A percentile compares a stretch with the other conserved stretches of the same genome.
Evolutionary conservation across 2,113 vertebrate genomes (phyloP).

Genomic region (Phodopus roborovskii): DNA sequence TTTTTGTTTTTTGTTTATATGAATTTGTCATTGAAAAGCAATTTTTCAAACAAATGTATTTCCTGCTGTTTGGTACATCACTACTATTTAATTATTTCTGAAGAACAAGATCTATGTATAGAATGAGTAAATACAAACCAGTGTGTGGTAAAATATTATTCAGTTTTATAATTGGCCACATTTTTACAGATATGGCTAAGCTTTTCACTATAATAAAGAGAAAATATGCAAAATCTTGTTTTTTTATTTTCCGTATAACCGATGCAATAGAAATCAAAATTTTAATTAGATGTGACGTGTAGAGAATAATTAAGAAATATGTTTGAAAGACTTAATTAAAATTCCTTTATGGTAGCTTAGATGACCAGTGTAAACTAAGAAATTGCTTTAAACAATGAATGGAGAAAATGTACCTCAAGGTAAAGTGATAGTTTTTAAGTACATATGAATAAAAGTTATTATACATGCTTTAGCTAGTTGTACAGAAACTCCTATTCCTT

Average conservation of each 20-base stretch:
- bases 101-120: conserved; percentile 9
- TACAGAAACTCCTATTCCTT: not conserved
- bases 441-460: not conserved
- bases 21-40: conserved; percentile 41
- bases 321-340: not conserved
- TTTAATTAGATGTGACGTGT: not conserved
- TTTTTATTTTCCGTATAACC: not conserved
- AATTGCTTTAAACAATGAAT: not conserved
- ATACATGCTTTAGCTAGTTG: not conserved
- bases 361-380: not conserved
- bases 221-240: not conserved
- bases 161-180: not conserved
- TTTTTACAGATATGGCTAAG: conserved; percentile 21
- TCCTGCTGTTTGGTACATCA: conserved; percentile 14
- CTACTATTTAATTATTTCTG: conserved; percentile 59
- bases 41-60: conserved; percentile 36
- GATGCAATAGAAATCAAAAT: not conserved
- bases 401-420: not conserved
- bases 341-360: not conserved
- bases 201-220: not conserved
- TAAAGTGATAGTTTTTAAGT: not conserved
- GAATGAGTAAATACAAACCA: conserved; percentile 48
- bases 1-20: no score
- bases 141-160: not conserved
- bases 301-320: not conserved